Conservation (phyloP, 2,797 vertebrate species). For the Lycodopsis pacificus region DNA sequence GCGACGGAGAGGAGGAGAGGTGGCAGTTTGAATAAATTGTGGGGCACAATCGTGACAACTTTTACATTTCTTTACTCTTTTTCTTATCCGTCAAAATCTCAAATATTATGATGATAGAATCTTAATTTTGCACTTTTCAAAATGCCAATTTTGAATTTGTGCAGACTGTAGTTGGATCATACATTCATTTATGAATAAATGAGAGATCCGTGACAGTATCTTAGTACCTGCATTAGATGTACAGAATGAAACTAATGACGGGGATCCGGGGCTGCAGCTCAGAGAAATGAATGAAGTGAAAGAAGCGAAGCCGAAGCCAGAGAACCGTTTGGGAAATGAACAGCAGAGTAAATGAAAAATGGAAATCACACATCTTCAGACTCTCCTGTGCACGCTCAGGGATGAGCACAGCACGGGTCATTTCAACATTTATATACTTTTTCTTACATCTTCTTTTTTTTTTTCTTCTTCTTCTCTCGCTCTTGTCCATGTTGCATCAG, state of each 20-base stretch:
- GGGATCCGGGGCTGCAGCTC: background rate
- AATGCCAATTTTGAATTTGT: too few relatives aligned
- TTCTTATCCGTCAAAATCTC: background rate
- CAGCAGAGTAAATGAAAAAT: constrained; percentile 23
- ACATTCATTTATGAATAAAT: background rate
- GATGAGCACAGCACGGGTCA: constrained; percentile 8
- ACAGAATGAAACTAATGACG: constrained; percentile 6
- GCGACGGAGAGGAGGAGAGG: constrained; percentile 15
- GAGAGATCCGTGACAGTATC: background rate
- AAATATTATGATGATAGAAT: background rate
- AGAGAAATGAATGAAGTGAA: constrained; percentile 39
- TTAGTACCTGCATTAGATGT: background rate
- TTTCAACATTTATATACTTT: background rate
- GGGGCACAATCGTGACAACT: background rate
- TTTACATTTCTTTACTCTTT: background rate
- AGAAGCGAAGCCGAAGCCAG: constrained; percentile 9
- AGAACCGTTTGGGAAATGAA: background rate
- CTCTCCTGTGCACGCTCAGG: background rate
- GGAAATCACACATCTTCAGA: constrained; percentile 41
- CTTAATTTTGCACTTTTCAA: background rate
- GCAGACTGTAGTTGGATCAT: background rate
- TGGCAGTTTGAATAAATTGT: background rate
- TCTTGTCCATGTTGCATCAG: constrained; percentile 47
- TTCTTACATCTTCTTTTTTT: background rate
- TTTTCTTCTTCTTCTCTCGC: background rate